Evolutionary conservation across 2,797 vertebrate species (phyloP).

Genomic region (Rhyacichthys aspro): DNA sequence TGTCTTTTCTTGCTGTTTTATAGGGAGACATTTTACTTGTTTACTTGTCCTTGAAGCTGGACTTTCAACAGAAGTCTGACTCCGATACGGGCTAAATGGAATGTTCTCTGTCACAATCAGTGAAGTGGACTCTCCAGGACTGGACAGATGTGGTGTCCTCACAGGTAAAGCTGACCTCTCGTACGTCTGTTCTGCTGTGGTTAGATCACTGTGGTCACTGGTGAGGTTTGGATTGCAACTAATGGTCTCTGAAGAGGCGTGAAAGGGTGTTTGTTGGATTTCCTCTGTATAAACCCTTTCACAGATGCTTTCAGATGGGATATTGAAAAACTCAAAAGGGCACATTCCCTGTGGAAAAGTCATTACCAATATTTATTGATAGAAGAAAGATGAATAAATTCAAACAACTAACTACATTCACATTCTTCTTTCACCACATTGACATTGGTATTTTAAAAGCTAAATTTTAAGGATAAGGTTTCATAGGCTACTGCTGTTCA

Average conservation of each 20-base stretch:
- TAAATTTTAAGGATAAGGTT: no score
- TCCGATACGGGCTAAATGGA: conserved; percentile 55
- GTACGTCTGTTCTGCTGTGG: neutral
- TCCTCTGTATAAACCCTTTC: conserved; percentile 52
- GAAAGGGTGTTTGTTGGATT: neutral
- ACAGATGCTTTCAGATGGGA: conserved; percentile 43
- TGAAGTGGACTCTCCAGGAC: conserved; percentile 32
- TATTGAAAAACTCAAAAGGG: conserved; percentile 30
- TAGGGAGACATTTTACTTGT: neutral
- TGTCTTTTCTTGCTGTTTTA: conserved; percentile 26
- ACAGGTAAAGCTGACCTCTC: neutral
- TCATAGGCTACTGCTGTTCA: no score
- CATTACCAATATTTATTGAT: neutral
- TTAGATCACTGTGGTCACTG: conserved; percentile 6
- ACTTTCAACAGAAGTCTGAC: conserved; percentile 47
- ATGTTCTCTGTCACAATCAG: conserved; percentile 23
- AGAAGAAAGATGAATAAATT: no score
- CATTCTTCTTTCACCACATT: neutral
- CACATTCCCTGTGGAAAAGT: conserved; percentile 20
- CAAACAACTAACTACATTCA: conserved; percentile 7
- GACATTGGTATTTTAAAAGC: no score
- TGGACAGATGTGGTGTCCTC: neutral
- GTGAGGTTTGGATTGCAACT: neutral
- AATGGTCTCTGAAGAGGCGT: neutral
- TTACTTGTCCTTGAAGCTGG: neutral